Conservation (phyloP, 2,113 vertebrate species). For the Anhinga rufa region DNA sequence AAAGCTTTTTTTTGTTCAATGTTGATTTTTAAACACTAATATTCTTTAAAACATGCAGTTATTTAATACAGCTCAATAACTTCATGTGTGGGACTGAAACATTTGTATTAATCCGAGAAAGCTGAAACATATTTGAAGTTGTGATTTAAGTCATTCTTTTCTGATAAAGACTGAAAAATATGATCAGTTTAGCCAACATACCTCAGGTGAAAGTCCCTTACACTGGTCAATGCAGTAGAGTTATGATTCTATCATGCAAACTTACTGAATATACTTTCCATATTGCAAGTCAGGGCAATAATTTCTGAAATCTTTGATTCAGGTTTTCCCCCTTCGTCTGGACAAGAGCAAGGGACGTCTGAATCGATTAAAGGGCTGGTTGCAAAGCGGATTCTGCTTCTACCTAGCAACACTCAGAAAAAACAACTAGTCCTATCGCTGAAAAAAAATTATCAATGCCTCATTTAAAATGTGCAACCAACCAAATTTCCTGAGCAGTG, state of each 20-base stretch:
- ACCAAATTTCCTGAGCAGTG: conserved; percentile 7
- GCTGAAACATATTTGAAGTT: not conserved
- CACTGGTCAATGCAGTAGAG: not conserved
- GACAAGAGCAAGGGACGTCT: not conserved
- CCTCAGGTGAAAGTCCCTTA: not conserved
- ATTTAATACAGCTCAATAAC: not conserved
- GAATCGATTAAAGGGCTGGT: not conserved
- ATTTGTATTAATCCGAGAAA: not conserved
- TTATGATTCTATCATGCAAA: not conserved
- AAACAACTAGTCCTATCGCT: not conserved
- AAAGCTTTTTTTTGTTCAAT: not conserved
- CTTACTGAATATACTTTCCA: not conserved
- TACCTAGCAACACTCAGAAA: not conserved
- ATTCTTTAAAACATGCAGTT: not conserved
- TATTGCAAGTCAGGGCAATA: not conserved
- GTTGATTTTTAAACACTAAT: not conserved
- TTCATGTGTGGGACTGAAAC: not conserved
- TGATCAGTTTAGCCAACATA: not conserved
- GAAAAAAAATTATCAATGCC: not conserved
- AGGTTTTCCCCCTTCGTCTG: not conserved
- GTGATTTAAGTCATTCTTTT: not conserved
- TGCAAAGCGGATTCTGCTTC: not conserved
- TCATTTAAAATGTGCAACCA: conserved; percentile 26
- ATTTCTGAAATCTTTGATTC: not conserved
- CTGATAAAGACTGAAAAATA: not conserved